Evolutionary conservation across 2,797 vertebrate genomes (phyloP).

Genomic region (Toxotes lorentzi): DNA sequence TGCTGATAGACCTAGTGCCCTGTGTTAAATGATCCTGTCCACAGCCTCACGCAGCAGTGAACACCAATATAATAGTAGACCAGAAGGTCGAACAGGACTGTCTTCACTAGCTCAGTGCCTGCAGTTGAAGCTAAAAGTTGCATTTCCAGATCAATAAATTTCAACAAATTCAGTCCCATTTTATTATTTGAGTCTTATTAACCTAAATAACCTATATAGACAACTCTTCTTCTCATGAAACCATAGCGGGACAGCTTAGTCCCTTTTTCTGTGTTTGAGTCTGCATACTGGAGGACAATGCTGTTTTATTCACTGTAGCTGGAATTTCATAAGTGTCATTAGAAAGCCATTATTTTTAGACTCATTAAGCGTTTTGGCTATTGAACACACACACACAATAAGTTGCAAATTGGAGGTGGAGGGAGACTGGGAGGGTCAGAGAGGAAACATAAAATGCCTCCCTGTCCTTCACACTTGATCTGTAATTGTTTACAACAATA

Average conservation of each 20-base stretch:
- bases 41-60: slow-evolving; percentile 56
- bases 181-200: background rate
- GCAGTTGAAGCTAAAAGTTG: background rate
- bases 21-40: slow-evolving; percentile 67
- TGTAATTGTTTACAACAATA: slow-evolving; percentile 21
- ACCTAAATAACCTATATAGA: background rate
- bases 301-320: slow-evolving; percentile 56
- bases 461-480: slow-evolving; percentile 46
- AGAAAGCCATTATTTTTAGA: slow-evolving; percentile 65
- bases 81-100: slow-evolving; percentile 21
- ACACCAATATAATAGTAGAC: slow-evolving; percentile 51
- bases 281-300: slow-evolving; percentile 42
- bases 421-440: background rate
- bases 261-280: slow-evolving; percentile 3
- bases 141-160: slow-evolving; percentile 29
- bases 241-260: slow-evolving; percentile 5
- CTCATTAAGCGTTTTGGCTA: slow-evolving; percentile 61
- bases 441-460: slow-evolving; percentile 27
- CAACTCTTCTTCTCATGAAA: slow-evolving; percentile 20
- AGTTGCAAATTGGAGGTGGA: slow-evolving; percentile 7
- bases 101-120: slow-evolving; percentile 9
- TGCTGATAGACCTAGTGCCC: slow-evolving; percentile 60
- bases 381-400: slow-evolving; percentile 28
- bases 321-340: slow-evolving; percentile 48
- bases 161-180: slow-evolving; percentile 17